These are phyloP conservation scores for Tethya wilhelma DNA, from an alignment of 37 sponge, comb jelly and placozoan genomes.

Conservation along the genomic window DNA sequence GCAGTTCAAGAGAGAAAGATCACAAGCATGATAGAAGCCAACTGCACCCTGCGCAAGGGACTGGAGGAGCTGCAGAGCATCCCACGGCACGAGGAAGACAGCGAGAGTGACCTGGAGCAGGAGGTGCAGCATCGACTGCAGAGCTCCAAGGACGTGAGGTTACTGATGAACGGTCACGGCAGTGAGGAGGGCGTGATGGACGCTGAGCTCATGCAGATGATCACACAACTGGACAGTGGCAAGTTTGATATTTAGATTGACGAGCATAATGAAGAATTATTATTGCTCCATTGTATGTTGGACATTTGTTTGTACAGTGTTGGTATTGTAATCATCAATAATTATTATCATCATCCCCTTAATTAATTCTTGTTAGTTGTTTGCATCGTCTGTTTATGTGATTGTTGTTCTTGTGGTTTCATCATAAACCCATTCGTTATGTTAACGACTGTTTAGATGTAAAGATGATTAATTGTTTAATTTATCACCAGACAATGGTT, in stretches of 20 bases:
- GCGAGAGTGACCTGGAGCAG: conserved; percentile 47
- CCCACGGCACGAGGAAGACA: conserved; percentile 19
- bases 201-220: conserved; percentile 28
- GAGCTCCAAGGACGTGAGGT: not conserved
- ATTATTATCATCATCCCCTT: too few species aligned
- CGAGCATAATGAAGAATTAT: not conserved
- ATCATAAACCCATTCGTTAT: too few species aligned
- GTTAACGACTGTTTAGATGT: too few species aligned
- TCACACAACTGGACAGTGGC: conserved; percentile 53
- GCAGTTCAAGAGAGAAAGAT: conserved; percentile 47
- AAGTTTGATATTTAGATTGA: conserved; percentile 32
- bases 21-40: conserved; percentile 51
- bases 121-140: not conserved
- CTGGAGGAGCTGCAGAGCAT: conserved; percentile 45
- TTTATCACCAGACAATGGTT: too few species aligned
- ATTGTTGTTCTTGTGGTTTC: too few species aligned
- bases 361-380: too few species aligned
- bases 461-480: too few species aligned
- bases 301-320: too few species aligned
- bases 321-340: not conserved
- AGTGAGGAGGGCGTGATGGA: not conserved
- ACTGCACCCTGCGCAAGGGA: conserved; percentile 58
- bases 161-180: not conserved
- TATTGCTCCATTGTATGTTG: too few species aligned
- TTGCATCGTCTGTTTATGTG: too few species aligned